Conservation (phyloP, 1,140 invertebrate genomes). For the Onthophagus taurus region DNA sequence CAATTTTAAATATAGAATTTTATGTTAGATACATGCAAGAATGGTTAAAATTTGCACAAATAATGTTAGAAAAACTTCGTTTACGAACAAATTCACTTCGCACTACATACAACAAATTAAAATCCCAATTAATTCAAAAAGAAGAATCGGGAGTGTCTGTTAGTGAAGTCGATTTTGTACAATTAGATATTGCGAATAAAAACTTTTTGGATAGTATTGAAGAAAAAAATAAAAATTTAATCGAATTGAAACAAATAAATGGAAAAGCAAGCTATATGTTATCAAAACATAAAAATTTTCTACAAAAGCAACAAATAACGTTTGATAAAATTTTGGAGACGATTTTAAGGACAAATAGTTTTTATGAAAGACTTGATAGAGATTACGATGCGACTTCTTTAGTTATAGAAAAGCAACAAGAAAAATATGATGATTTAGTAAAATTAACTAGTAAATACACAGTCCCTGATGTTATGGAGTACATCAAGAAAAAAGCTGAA, state of each 20-base stretch:
- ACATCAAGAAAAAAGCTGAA: conserved; percentile 42
- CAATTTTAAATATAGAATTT: no score
- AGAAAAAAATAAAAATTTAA: conserved; percentile 32
- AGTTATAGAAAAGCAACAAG: neutral
- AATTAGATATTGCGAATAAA: conserved; percentile 39
- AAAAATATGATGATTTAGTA: neutral
- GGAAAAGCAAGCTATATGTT: conserved; percentile 29
- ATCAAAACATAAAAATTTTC: conserved; percentile 25
- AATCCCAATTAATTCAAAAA: conserved; percentile 29
- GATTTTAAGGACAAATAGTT: neutral
- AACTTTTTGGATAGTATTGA: conserved; percentile 35
- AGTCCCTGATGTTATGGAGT: conserved; percentile 46
- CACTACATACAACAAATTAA: conserved; percentile 30
- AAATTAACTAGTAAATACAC: neutral
- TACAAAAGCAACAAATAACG: conserved; percentile 21
- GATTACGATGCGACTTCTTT: neutral
- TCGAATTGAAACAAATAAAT: conserved; percentile 37
- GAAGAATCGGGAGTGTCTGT: conserved; percentile 37
- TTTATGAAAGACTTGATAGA: neutral
- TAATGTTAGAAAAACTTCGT: conserved; percentile 36
- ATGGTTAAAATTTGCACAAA: conserved; percentile 33
- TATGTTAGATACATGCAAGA: conserved; percentile 36
- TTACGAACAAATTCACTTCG: conserved; percentile 34
- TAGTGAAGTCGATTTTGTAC: conserved; percentile 39
- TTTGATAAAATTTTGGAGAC: neutral